Percentiles rank a stretch among this genome's conserved stretches.
Conservation (phyloP, 1,140 invertebrate species). For the Pseudomyrmex pallidus region DNA sequence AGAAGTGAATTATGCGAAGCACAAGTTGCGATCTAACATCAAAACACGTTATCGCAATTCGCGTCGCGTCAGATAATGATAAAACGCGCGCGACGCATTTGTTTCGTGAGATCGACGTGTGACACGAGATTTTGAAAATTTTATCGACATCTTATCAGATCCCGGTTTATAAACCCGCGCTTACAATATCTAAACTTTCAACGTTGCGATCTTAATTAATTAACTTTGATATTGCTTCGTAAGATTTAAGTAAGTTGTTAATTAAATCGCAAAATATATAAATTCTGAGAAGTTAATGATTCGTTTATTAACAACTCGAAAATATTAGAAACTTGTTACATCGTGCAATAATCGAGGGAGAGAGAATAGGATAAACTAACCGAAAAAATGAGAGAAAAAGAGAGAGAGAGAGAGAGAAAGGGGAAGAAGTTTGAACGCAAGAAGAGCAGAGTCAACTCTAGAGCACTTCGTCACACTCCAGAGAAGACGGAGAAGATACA, state of each 20-base stretch:
- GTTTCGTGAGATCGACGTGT: background rate
- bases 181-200: background rate
- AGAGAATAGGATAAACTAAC: background rate
- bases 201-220: background rate
- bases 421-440: slow-evolving; percentile 53
- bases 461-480: slow-evolving; percentile 78
- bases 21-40: slow-evolving; percentile 20
- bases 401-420: slow-evolving; percentile 1
- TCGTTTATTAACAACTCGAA: background rate
- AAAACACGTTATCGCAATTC: background rate
- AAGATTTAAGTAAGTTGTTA: slow-evolving; percentile 33
- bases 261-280: slow-evolving; percentile 33
- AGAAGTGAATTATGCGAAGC: slow-evolving; percentile 28
- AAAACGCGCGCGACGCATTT: background rate
- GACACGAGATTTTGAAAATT: slow-evolving; percentile 14
- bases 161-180: background rate
- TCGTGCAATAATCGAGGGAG: slow-evolving; percentile 30
- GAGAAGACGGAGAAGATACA: slow-evolving; percentile 68
- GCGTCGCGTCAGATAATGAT: slow-evolving; percentile 2
- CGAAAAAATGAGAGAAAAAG: background rate
- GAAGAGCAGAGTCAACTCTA: slow-evolving; percentile 69
- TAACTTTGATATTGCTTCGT: slow-evolving; percentile 25
- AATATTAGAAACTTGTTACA: slow-evolving; percentile 41
- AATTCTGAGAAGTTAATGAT: slow-evolving; percentile 52
- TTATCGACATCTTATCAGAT: background rate